phyloP scores from a whole-genome alignment of 2,113 vertebrate genomes.

The Herpetotheres cachinnans region DNA sequence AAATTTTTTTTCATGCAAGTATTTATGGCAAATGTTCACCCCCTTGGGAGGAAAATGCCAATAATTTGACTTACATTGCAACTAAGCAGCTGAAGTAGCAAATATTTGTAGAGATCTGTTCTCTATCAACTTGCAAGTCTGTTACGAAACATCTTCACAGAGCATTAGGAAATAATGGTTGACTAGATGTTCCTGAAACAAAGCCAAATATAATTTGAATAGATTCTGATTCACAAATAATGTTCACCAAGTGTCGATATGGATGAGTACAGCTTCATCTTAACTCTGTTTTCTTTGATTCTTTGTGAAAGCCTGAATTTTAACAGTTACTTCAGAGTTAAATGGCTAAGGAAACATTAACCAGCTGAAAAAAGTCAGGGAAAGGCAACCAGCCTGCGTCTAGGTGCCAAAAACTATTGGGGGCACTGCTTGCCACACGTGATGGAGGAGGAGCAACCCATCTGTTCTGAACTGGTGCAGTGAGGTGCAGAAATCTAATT shows the following conservation, averaged over 20 bases:
- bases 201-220: neutral
- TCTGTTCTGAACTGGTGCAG: neutral
- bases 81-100: neutral
- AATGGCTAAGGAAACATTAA: neutral
- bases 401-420: neutral
- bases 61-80: neutral
- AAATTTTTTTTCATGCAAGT: neutral
- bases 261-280: neutral
- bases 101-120: neutral
- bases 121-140: neutral
- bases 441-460: neutral
- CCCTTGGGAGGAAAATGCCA: neutral
- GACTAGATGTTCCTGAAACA: neutral
- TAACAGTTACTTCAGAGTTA: neutral
- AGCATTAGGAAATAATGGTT: neutral
- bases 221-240: neutral
- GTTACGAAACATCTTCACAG: neutral
- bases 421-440: neutral
- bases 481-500: constrained; percentile 1
- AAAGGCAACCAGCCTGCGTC: neutral
- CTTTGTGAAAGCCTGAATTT: neutral
- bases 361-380: neutral
- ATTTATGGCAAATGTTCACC: neutral
- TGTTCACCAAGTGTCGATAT: neutral
- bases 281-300: neutral